Evolutionary conservation across 2,888 invertebrate species (phyloP).

Genomic region (Ischnura elegans): DNA sequence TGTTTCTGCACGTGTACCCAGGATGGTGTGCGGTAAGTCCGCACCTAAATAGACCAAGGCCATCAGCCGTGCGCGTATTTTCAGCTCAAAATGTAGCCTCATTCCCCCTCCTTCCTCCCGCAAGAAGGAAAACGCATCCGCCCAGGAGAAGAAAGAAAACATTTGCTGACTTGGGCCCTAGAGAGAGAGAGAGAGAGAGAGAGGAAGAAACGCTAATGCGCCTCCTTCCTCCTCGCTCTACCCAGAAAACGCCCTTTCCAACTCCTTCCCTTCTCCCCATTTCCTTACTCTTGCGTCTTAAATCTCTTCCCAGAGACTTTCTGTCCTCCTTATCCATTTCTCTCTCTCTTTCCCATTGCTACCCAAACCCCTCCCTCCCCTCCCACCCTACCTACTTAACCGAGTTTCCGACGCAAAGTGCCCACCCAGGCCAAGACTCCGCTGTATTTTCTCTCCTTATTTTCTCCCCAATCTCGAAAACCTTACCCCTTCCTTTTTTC

Average conservation of each 20-base stretch:
- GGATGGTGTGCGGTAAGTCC: not conserved
- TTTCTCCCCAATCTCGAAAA: not conserved
- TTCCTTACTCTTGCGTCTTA: not conserved
- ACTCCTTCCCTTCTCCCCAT: not conserved
- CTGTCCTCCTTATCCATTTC: not conserved
- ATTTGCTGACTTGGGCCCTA: not conserved
- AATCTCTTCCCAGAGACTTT: not conserved
- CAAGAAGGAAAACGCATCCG: not conserved
- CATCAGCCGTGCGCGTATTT: not conserved
- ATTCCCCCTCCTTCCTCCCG: not conserved
- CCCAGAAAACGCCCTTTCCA: not conserved
- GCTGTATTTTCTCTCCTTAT: not conserved
- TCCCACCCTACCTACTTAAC: not conserved
- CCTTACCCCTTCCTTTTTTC: not conserved
- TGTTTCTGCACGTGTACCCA: not conserved
- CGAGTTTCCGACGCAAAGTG: slow-evolving; percentile 9
- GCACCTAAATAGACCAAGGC: not conserved
- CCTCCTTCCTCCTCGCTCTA: not conserved
- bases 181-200: not conserved
- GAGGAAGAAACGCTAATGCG: slow-evolving; percentile 18
- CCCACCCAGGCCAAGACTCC: not conserved
- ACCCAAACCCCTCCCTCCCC: not conserved
- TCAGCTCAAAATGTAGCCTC: not conserved
- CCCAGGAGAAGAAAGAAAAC: slow-evolving; percentile 2
- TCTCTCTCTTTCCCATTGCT: not conserved